Conservation (phyloP, 1,140 invertebrate species). For the Anastrepha ludens region DNA sequence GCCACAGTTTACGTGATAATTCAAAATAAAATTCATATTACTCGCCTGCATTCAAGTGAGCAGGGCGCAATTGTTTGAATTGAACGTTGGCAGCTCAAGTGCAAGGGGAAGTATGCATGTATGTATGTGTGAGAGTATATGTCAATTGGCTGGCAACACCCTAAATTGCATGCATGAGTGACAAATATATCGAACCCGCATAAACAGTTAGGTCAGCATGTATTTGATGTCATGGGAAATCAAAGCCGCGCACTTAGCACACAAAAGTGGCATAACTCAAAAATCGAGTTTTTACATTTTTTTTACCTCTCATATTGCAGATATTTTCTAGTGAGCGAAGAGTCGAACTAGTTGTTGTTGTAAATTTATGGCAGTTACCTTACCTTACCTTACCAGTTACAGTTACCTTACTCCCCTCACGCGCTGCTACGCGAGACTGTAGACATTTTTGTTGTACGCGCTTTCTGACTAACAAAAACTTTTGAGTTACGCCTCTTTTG, state of each 20-base stretch:
- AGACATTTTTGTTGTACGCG: too few relatives aligned
- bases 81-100: background rate
- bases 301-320: too few relatives aligned
- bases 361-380: too few relatives aligned
- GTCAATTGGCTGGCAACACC: conserved; percentile 8
- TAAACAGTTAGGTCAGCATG: background rate
- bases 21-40: background rate
- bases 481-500: too few relatives aligned
- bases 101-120: background rate
- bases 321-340: too few relatives aligned
- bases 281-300: too few relatives aligned
- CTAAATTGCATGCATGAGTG: background rate
- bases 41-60: background rate
- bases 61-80: background rate
- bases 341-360: too few relatives aligned
- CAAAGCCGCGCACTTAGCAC: background rate
- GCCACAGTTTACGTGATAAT: background rate
- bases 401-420: too few relatives aligned
- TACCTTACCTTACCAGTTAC: too few relatives aligned
- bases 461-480: too few relatives aligned
- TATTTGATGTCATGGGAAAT: background rate
- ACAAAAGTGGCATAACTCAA: too few relatives aligned
- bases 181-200: background rate
- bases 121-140: background rate
- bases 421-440: too few relatives aligned